Evolutionary conservation across 2,113 vertebrate genomes (phyloP), one percentile per base, ranked within the genome.

Genomic region (Brachyhypopomus gauderio): DNA sequence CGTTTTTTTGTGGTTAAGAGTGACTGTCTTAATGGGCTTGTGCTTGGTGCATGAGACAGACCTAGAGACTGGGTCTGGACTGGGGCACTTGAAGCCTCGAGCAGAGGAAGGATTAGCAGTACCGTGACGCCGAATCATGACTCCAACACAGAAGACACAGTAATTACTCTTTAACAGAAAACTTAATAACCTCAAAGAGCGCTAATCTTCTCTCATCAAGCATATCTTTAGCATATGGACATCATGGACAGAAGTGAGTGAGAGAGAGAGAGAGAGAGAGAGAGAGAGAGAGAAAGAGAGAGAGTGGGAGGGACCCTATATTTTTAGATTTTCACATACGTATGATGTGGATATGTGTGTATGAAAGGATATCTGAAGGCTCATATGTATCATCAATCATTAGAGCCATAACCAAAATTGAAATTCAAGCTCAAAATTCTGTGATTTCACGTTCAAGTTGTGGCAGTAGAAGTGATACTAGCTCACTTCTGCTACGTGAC

Each of bases 141-240:
- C 72, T 71, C 60, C 25, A 76, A 48, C 78, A 84, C 73, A 70
- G 81, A 85, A 86, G 78, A 81, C 69, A 69, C 45, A 67, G 41
- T 88, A 90, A 91, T 91, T 89, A 86, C 63, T 83, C 72, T 55
- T 80, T 85, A 79, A 87, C 79, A 55, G 79, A 85, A 86, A 89
- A 86, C 75, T 34, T 85, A 88, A 88, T 80, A 85, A 83, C 83
- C 75, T 89, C 66, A 45, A 80, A 78, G 72, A 87, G 87, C 22
- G 38, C 69, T 82, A 20, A 81, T 84, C 81, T 88, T 72, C 59
- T 87, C 30, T 22, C 77, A 72, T 74, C 19, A 63, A 59, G 19
- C 55, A 72, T 34, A 64, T 30, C 6, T 64, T 63, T 20, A 69
- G 19, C n/a, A 23, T 20, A 36, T 71, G 70, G 55, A 63, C 30